phyloP scores from a whole-genome alignment of 2,113 vertebrate species.

The Accipiter virgatus region DNA sequence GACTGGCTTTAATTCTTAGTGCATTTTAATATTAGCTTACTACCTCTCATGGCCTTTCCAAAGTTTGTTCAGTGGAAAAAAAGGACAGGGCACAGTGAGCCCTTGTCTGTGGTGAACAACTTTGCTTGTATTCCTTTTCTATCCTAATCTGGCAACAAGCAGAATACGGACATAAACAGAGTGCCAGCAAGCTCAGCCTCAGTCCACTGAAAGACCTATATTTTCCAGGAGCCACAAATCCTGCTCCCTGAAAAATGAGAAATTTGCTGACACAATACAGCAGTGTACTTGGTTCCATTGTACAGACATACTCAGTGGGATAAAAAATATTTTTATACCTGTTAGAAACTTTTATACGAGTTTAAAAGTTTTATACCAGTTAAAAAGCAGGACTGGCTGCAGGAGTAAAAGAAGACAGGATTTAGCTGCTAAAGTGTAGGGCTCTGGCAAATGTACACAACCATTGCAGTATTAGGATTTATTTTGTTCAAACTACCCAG shows the following conservation, averaged over 20 bases:
- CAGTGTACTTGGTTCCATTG: neutral
- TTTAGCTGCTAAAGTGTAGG: neutral
- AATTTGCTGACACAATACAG: neutral
- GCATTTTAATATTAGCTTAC: conserved; percentile 27
- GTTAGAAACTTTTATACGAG: neutral
- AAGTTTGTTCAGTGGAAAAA: conserved; percentile 44
- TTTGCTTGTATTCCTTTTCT: conserved; percentile 40
- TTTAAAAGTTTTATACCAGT: neutral
- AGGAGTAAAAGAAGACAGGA: neutral
- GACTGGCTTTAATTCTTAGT: neutral
- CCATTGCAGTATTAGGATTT: neutral
- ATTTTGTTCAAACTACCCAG: neutral
- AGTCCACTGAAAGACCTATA: neutral
- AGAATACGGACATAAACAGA: neutral
- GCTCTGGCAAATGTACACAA: neutral
- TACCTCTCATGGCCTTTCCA: neutral
- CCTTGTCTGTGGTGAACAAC: conserved; percentile 45
- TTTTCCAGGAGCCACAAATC: conserved; percentile 8
- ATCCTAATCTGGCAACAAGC: neutral
- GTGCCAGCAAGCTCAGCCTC: neutral
- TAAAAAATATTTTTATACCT: neutral
- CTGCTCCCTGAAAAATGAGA: neutral
- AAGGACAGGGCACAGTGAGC: conserved; percentile 38
- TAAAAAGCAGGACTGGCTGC: neutral
- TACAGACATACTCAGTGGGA: neutral